Percentiles rank a stretch among this genome's conserved stretches.
Conservation (phyloP, 1,140 invertebrate species). For the Mamestra configurata region DNA sequence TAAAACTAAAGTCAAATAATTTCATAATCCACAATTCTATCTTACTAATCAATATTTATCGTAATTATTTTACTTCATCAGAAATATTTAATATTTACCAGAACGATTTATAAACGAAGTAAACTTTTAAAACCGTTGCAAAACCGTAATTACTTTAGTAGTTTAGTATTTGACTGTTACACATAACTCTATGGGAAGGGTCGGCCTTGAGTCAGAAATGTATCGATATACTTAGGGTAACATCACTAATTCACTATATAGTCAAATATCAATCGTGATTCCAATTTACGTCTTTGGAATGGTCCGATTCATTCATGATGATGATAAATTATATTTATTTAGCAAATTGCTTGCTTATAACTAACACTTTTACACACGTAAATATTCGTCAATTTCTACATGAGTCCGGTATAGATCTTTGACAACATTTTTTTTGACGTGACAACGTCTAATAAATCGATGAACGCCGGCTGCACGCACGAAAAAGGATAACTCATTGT, state of each 20-base stretch:
- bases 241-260: constrained; percentile 27
- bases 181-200: not conserved
- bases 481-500: no score
- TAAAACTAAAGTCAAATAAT: not conserved
- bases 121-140: constrained; percentile 3
- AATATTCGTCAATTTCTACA: no score
- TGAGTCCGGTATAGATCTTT: no score
- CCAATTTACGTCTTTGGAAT: no score
- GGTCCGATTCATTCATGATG: no score
- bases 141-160: constrained; percentile 14
- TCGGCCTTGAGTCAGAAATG: not conserved
- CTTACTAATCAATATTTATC: not conserved
- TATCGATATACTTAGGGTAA: constrained; percentile 4
- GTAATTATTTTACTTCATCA: not conserved
- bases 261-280: not conserved
- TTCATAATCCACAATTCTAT: not conserved
- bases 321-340: no score
- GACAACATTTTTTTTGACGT: no score
- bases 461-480: no score
- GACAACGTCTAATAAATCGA: no score
- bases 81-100: not conserved
- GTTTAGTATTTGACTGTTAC: constrained; percentile 8
- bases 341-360: no score
- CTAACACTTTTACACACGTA: no score
- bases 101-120: not conserved